A percentile compares a stretch with the other conserved stretches of the same genome.
Conservation (phyloP, 2,888 invertebrate species). For the Drosophila merina region DNA sequence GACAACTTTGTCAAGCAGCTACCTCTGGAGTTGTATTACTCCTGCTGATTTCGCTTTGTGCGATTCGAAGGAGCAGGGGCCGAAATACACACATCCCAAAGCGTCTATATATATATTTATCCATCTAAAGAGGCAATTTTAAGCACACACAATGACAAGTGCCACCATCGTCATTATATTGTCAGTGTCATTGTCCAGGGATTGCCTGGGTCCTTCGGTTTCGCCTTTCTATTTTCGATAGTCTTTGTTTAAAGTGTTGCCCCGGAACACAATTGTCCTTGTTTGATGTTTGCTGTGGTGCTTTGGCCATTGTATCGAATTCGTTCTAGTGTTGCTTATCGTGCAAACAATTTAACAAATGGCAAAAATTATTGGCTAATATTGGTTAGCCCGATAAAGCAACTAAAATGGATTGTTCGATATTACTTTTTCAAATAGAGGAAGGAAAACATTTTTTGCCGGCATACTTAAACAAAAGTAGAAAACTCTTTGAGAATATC, state of each 20-base stretch:
- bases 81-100: conserved; percentile 20
- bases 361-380: conserved; percentile 57
- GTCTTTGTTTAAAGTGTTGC: conserved; percentile 72
- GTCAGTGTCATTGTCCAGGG: conserved; percentile 31
- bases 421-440: conserved; percentile 3
- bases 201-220: conserved; percentile 36
- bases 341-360: conserved; percentile 74
- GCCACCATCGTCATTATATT: conserved; percentile 40
- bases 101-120: conserved; percentile 3
- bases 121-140: conserved; percentile 57
- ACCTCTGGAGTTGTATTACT: conserved; percentile 53
- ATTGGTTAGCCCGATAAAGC: conserved; percentile 52
- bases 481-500: too few relatives aligned
- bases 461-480: too few relatives aligned
- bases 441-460: too few relatives aligned
- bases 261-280: conserved; percentile 63
- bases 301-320: conserved; percentile 36
- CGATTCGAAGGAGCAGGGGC: conserved; percentile 51
- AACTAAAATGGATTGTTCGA: conserved; percentile 6
- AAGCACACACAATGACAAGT: conserved; percentile 62
- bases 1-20: conserved; percentile 61
- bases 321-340: conserved; percentile 61
- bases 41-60: conserved; percentile 28
- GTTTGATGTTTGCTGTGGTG: conserved; percentile 7
- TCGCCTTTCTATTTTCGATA: conserved; percentile 11